Conservation (phyloP, 2,113 vertebrate species). For the Mesitornis unicolor region DNA sequence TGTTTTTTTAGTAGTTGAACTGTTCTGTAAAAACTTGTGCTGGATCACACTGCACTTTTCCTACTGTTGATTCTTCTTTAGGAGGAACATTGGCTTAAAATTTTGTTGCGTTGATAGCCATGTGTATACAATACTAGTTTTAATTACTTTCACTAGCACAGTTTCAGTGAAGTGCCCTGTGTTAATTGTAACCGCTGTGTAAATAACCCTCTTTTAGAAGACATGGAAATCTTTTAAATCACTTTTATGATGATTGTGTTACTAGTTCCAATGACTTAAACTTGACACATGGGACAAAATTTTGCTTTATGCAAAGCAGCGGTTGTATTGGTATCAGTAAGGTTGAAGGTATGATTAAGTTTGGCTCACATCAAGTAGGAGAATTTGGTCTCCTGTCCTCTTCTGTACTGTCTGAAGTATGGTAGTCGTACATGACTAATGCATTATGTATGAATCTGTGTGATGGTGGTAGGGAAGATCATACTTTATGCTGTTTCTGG, state of each 20-base stretch:
- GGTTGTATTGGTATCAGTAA: not conserved
- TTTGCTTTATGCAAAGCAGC: conserved; percentile 1
- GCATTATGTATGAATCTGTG: conserved; percentile 40
- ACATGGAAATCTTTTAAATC: not conserved
- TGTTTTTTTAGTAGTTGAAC: not conserved
- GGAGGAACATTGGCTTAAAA: not conserved
- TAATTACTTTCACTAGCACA: not conserved
- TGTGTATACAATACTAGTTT: not conserved
- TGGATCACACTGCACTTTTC: not conserved
- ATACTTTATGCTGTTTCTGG: conserved; percentile 5
- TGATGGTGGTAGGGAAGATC: not conserved
- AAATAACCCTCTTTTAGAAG: not conserved
- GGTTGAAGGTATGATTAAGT: conserved; percentile 9
- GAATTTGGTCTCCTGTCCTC: conserved; percentile 23
- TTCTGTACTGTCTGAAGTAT: conserved; percentile 5
- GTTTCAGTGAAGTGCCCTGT: not conserved
- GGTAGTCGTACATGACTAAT: not conserved
- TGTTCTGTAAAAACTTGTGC: not conserved
- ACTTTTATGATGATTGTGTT: not conserved
- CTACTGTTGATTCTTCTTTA: not conserved
- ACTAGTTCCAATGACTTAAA: not conserved
- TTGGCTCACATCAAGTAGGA: not conserved
- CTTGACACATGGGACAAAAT: not conserved
- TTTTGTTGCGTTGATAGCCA: not conserved
- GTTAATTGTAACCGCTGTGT: not conserved